phyloP scores from a whole-genome alignment of 2,797 vertebrate species.

The Amblyopsis hoosieri region DNA sequence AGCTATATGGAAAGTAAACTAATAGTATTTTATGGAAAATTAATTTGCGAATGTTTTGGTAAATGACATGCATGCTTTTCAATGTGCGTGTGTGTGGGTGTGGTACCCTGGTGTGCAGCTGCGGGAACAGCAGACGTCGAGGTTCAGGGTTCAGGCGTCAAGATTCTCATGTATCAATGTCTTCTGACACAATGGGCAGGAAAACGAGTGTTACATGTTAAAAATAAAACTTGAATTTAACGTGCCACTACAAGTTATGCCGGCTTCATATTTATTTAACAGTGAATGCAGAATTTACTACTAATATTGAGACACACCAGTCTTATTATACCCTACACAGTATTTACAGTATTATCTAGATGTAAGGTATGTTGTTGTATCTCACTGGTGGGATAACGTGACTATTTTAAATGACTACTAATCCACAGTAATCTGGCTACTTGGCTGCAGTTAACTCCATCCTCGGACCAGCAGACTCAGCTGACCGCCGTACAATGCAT shows the following conservation, averaged over 20 bases:
- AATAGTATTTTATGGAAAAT: not conserved
- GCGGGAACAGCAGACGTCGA: slow-evolving; percentile 18
- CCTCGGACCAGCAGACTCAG: slow-evolving; percentile 47
- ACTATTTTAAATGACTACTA: slow-evolving; percentile 77
- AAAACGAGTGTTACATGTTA: not conserved
- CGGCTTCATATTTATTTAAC: too few species aligned
- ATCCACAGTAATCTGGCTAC: slow-evolving; percentile 78
- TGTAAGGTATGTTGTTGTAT: slow-evolving; percentile 56
- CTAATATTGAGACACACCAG: too few species aligned
- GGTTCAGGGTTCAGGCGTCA: slow-evolving; percentile 21
- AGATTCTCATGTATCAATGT: slow-evolving; percentile 33
- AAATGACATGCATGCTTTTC: not conserved
- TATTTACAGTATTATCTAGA: slow-evolving; percentile 1
- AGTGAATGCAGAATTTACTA: too few species aligned
- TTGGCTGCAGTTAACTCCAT: slow-evolving; percentile 76
- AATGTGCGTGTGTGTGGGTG: not conserved
- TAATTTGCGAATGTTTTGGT: not conserved
- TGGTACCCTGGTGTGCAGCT: slow-evolving; percentile 22
- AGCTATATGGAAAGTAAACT: slow-evolving; percentile 6
- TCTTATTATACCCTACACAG: not conserved
- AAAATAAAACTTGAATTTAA: too few species aligned
- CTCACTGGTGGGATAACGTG: slow-evolving; percentile 72
- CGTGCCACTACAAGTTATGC: too few species aligned
- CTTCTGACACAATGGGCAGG: slow-evolving; percentile 47
- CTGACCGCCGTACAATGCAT: not conserved